Conservation (phyloP, 2,797 vertebrate genomes). For the Glyptemys insculpta region DNA sequence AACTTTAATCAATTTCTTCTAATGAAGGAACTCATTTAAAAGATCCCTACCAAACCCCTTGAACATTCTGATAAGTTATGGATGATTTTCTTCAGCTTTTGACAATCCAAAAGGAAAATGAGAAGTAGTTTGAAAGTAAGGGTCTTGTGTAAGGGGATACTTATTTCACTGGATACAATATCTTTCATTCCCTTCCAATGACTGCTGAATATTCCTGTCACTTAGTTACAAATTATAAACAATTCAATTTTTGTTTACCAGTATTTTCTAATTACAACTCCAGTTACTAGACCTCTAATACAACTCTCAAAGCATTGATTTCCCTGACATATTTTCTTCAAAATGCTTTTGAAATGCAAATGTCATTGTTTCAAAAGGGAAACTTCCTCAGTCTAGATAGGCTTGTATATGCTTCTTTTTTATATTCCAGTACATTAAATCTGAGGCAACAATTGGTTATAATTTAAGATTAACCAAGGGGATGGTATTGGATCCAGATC, state of each 20-base stretch:
- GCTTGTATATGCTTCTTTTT: not conserved
- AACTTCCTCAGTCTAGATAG: not conserved
- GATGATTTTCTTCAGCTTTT: not conserved
- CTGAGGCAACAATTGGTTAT: not conserved
- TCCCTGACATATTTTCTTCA: not conserved
- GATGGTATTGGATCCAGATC: not conserved
- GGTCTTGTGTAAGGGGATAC: not conserved
- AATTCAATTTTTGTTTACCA: not conserved
- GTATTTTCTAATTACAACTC: not conserved
- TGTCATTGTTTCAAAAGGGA: constrained; percentile 34
- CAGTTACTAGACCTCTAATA: not conserved
- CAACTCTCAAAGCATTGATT: not conserved
- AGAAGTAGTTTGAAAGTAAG: not conserved
- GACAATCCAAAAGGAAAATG: not conserved
- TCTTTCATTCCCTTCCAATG: not conserved
- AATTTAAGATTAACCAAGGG: not conserved
- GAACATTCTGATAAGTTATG: not conserved
- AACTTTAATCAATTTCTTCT: not conserved
- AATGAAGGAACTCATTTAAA: constrained; percentile 7
- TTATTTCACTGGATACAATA: not conserved
- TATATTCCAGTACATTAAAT: not conserved
- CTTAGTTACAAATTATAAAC: not conserved
- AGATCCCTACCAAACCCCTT: not conserved
- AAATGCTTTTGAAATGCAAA: not conserved
- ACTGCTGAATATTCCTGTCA: not conserved